Percentiles rank a stretch among this genome's conserved stretches.
Conservation (phyloP, 2,888 invertebrate genomes). For the Tyria jacobaeae region DNA sequence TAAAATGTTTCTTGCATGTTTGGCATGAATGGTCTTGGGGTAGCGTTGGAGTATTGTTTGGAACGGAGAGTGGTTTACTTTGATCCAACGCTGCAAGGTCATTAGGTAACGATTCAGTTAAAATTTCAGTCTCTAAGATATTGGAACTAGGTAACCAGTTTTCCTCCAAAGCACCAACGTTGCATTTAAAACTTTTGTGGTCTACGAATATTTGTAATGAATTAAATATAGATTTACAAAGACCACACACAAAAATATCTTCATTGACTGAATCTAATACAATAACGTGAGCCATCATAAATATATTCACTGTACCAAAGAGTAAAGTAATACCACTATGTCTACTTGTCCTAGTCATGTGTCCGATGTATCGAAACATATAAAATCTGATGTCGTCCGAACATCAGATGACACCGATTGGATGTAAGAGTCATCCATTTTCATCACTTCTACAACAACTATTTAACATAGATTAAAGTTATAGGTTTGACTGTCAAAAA, state of each 20-base stretch:
- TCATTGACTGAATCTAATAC: conserved; percentile 75
- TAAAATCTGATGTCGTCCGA: no score
- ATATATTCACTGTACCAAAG: no score
- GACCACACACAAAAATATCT: conserved; percentile 90
- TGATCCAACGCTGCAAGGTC: conserved; percentile 18
- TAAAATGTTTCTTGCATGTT: conserved; percentile 87
- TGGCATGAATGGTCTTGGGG: conserved; percentile 65
- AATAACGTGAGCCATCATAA: conserved; percentile 59
- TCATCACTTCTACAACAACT: no score
- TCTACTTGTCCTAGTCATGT: no score
- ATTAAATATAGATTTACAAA: conserved; percentile 89
- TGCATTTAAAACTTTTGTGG: conserved; percentile 85
- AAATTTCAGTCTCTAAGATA: conserved; percentile 17
- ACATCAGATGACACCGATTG: no score
- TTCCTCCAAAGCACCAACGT: conserved; percentile 22
- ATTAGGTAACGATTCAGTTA: conserved; percentile 16
- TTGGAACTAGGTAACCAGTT: conserved; percentile 13
- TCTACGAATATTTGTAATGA: conserved; percentile 86
- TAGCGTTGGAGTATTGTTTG: conserved; percentile 13
- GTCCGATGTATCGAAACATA: no score
- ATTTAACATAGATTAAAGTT: no score
- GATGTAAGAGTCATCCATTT: no score
- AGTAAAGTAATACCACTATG: no score
- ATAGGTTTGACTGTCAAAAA: no score
- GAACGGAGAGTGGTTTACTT: conserved; percentile 1